Conservation (phyloP, 2,797 vertebrate species). For the Sebastes vulpes region DNA sequence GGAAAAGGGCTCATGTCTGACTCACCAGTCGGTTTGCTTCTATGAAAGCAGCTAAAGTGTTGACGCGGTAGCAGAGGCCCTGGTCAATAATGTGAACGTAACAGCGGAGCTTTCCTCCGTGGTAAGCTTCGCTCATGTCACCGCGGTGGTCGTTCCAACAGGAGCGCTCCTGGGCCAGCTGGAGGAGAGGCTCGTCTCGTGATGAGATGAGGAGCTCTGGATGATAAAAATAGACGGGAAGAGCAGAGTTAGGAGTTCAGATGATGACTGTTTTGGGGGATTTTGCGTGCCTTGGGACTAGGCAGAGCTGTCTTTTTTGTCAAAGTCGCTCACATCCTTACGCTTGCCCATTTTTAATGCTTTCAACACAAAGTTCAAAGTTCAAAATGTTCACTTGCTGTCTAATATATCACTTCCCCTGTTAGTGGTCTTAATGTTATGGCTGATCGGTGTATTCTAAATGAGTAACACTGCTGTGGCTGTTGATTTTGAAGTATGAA, state of each 20-base stretch:
- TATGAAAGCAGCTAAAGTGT: constrained; percentile 93
- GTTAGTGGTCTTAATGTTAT: too few species aligned
- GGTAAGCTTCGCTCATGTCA: constrained; percentile 92
- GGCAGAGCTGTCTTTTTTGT: background rate
- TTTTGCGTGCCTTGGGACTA: background rate
- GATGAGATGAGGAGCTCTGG: constrained; percentile 83
- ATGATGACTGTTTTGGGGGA: background rate
- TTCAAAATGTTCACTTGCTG: too few species aligned
- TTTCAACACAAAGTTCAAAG: too few species aligned
- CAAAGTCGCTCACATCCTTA: too few species aligned
- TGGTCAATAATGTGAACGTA: constrained; percentile 96
- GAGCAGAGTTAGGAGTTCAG: background rate
- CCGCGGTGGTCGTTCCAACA: constrained; percentile 95
- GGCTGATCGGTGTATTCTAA: background rate
- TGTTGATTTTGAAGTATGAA: background rate
- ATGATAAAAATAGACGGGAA: background rate
- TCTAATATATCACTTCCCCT: too few species aligned
- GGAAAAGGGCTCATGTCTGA: background rate
- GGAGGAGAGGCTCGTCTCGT: constrained; percentile 87
- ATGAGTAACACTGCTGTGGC: background rate
- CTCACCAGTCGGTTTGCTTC: constrained; percentile 97
- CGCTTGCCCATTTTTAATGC: too few species aligned
- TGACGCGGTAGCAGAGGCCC: constrained; percentile 94
- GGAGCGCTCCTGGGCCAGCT: constrained; percentile 90
- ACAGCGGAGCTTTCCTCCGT: constrained; percentile 92